Percentiles rank a stretch among this genome's conserved stretches.
phyloP scores from a whole-genome alignment of 2,888 invertebrate species.

The Taenaris catops region DNA sequence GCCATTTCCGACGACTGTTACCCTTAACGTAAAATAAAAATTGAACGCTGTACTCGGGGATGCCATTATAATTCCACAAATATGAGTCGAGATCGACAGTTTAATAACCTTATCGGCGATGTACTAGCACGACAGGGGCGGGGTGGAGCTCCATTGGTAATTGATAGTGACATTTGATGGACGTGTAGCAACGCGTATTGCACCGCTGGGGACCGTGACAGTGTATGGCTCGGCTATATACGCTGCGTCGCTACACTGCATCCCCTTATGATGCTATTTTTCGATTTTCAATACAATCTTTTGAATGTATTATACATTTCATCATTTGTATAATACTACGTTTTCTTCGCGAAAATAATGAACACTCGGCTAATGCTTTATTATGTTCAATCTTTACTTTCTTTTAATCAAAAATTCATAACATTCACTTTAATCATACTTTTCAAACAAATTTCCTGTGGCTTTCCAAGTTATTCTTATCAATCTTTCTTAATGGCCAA shows the following conservation, averaged over 20 bases:
- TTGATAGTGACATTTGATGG: slow-evolving; percentile 75
- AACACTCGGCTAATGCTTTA: too few species aligned
- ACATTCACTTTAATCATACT: too few species aligned
- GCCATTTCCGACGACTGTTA: slow-evolving; percentile 14
- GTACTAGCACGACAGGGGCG: slow-evolving; percentile 30
- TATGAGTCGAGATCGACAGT: slow-evolving; percentile 39
- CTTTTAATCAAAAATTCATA: too few species aligned
- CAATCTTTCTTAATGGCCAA: too few species aligned
- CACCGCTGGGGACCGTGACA: slow-evolving; percentile 46
- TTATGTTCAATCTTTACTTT: too few species aligned
- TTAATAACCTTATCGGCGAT: slow-evolving; percentile 46
- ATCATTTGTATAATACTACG: too few species aligned
- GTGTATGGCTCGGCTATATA: slow-evolving; percentile 3
- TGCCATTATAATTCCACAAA: slow-evolving; percentile 20
- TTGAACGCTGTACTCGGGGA: slow-evolving; percentile 9
- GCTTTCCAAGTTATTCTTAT: too few species aligned
- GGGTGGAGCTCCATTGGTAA: slow-evolving; percentile 48
- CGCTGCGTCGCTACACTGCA: slow-evolving; percentile 3
- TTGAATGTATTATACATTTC: too few species aligned
- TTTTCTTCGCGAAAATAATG: too few species aligned
- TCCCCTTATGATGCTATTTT: slow-evolving; percentile 1
- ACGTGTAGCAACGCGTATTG: slow-evolving; percentile 54
- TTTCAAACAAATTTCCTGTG: too few species aligned
- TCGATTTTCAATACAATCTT: slow-evolving; percentile 1
- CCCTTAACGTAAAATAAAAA: slow-evolving; percentile 10